These are phyloP conservation scores for Dendropsophus ebraccatus DNA, from an alignment of 2,113 vertebrate genomes.

Conservation along the genomic window DNA sequence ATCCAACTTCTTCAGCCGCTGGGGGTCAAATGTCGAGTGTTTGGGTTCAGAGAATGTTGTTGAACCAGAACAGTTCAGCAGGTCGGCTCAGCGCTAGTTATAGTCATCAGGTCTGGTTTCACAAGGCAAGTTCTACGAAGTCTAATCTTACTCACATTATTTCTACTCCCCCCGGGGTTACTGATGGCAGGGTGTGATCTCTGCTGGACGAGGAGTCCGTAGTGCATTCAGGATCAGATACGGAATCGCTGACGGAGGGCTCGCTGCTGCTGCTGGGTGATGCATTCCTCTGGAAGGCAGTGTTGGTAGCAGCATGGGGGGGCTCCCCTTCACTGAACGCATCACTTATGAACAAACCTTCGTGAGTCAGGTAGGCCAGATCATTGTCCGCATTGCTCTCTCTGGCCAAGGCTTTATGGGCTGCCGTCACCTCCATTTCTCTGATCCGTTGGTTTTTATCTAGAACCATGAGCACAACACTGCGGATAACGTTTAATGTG, in stretches of 20 bases:
- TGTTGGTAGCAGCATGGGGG: conserved; percentile 61
- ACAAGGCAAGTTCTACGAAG: conserved; percentile 26
- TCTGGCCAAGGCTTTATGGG: conserved; percentile 69
- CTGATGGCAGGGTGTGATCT: conserved; percentile 76
- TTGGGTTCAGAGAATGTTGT: no score
- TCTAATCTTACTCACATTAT: conserved; percentile 75
- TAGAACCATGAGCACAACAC: conserved; percentile 88
- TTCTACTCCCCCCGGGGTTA: conserved; percentile 71
- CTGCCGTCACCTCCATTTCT: conserved; percentile 70
- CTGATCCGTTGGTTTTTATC: conserved; percentile 85
- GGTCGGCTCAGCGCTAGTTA: no score
- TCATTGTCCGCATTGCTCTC: conserved; percentile 78
- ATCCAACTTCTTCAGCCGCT: no score
- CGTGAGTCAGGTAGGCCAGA: conserved; percentile 93
- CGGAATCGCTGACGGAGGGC: conserved; percentile 77
- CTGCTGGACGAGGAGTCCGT: conserved; percentile 83
- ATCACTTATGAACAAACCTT: conserved; percentile 95
- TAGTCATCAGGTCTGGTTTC: background rate
- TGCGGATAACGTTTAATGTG: conserved; percentile 84
- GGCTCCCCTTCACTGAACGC: conserved; percentile 81
- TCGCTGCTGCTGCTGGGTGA: conserved; percentile 69
- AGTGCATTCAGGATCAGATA: conserved; percentile 78
- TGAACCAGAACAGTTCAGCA: no score
- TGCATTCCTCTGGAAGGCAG: conserved; percentile 71
- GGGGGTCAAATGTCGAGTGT: no score